Base-by-base conservation (phyloP, 2,888 invertebrate genomes). In the Pedicia rivosa region DNA sequence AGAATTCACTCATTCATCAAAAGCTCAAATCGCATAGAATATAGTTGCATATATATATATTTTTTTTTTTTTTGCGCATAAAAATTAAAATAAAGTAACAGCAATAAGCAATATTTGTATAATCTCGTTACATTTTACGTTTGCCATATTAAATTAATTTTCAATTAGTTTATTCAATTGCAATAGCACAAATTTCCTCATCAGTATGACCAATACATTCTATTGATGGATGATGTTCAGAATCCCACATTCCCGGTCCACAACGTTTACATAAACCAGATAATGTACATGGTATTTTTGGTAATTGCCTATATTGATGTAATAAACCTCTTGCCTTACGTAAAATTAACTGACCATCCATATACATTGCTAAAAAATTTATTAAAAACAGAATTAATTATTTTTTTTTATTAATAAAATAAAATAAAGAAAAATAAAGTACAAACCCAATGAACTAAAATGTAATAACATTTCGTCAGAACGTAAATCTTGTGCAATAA, bases 191-290 rank as follows among this genome's bases (percentile, higher is more conserved):
- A 46, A 62, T 62, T 22, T 66, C 62, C 25, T 70, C 65, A 40
- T 76, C 72, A 10, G 67, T 67, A 47, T 81, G 81, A 2, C 78
- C 79, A 13, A 72, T 68, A 54, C 91, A 92, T 52, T 84, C 82
- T 25, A 91, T 74, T 16, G 79, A 74, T 1, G 91, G 91, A 40
- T 84, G 75, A 56, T 90, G 90, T 5, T 82, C 78, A 37, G 86
- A 87, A 63, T 91, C 92, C 91, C 91, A 92, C 66, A 90, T 90
- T 4, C 90, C 91, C 1, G 88, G 86, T 1, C 88, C 87, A 54
- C 88, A 88, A 39, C 82, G 74, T 50, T 82, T 79, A 56, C 91
- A 91, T 48, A 92, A 67, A 10, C 84, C 84, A 6, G 79, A 80
- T 34, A 95, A 61, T 0, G 87, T 83, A 59, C 94, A 94, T 0